Evolutionary conservation across 2,113 vertebrate genomes (phyloP).

Genomic region (Aphyosemion australe): DNA sequence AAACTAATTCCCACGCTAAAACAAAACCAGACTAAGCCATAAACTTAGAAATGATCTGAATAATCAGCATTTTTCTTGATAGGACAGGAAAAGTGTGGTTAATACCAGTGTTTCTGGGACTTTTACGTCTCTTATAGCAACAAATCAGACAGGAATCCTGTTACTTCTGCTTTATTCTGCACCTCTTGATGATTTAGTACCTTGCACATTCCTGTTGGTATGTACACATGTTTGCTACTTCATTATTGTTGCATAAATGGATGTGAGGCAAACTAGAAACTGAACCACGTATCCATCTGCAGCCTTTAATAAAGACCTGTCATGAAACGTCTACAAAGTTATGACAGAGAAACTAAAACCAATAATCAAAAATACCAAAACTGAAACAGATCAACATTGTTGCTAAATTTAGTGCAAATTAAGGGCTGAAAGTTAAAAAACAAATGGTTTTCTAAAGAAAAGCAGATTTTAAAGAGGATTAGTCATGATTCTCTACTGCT

Average conservation of each 20-base stretch:
- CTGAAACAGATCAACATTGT: too few species aligned
- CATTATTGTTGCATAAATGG: conserved; percentile 3
- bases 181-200: neutral
- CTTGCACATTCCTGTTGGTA: neutral
- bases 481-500: too few species aligned
- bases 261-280: neutral
- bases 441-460: too few species aligned
- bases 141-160: neutral
- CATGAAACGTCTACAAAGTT: neutral
- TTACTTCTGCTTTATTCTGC: neutral
- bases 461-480: too few species aligned
- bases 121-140: neutral
- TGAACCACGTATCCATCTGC: neutral
- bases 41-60: neutral
- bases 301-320: neutral
- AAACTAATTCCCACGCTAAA: neutral
- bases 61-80: neutral
- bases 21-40: neutral
- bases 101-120: neutral
- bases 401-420: too few species aligned
- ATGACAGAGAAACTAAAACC: too few species aligned
- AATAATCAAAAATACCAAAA: too few species aligned
- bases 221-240: neutral
- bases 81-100: neutral
- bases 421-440: too few species aligned